Evolutionary conservation across 2,797 vertebrate genomes (phyloP), one percentile per base, ranked within the genome.

Genomic region (Epinephelus awoara): DNA sequence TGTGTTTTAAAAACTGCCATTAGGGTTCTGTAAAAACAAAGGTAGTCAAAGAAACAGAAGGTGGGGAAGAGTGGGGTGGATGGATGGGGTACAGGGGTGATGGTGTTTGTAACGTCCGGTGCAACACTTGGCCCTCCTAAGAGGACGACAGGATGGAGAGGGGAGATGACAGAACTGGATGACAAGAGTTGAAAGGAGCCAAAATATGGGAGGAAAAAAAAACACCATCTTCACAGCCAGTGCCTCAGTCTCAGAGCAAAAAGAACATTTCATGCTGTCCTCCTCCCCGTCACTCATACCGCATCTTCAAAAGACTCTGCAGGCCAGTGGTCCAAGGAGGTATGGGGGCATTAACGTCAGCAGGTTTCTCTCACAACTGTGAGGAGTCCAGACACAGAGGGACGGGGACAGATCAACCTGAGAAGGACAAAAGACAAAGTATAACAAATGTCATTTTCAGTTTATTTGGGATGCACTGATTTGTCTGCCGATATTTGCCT

Each of bases 1-100:
- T 91, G 90, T 88, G 90, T 93, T 81, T 94, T 92, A 85, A 91
- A 94, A 94, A 94, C 88, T 85, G 93, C 89, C 88, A 91, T 88
- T 78, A 90, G 84, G 91, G 80, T 87, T 91, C 80, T 84, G 89
- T 90, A 88, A 94, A 94, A 94, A 88, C 82, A 90, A 94, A 93
- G 83, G 88, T 85, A 81, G 69, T 85, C 85, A 94, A 89, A 91
- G 58, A 87, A 93, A 89, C 81, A 89, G 69, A 75, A 75, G 44
- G 57, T 57, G 58, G 72, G 50, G 34, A 63, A 19, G 40, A 42
- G 74, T 34, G 52, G 54, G 61, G 38, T 67, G 50, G 78, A 34
- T 61, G 68, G 77, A 63, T 38, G 62, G 64, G 70, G 54, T 79
- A 79, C 68, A 70, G 56, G 69, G 69, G 76, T 72, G 88, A 77